phyloP scores from a whole-genome alignment of 2,888 invertebrate species.

The Choristoneura rosaceana region DNA sequence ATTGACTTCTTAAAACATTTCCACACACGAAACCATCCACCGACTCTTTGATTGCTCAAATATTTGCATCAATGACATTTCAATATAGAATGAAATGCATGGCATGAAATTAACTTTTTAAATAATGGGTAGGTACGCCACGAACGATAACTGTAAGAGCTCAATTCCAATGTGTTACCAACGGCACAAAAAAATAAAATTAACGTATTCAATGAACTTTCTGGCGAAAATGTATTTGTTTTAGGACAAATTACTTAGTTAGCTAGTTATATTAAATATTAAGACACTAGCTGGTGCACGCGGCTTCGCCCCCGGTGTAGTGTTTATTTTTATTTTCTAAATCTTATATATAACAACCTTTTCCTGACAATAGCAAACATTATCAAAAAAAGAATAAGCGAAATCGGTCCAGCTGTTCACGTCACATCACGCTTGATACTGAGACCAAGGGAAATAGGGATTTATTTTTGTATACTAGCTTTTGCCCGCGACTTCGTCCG shows the following conservation, averaged over 20 bases:
- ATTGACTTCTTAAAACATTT: neutral
- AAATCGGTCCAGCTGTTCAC: too few species aligned
- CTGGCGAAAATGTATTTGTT: neutral
- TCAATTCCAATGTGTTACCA: neutral
- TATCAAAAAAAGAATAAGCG: too few species aligned
- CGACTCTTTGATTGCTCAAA: neutral
- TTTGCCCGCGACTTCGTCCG: too few species aligned
- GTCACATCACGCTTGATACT: too few species aligned
- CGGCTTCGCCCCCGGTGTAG: too few species aligned
- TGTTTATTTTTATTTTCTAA: too few species aligned
- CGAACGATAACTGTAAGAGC: conserved; percentile 3
- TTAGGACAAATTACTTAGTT: neutral
- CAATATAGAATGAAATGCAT: conserved; percentile 33
- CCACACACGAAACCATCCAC: neutral
- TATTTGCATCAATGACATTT: conserved; percentile 25
- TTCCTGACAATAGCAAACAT: too few species aligned
- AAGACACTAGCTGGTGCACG: too few species aligned
- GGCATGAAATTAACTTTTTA: conserved; percentile 36
- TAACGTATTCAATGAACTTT: neutral
- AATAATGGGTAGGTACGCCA: neutral
- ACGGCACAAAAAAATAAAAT: neutral
- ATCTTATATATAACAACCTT: too few species aligned
- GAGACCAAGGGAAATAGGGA: too few species aligned
- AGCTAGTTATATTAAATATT: too few species aligned
- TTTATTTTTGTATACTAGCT: too few species aligned